A percentile compares a stretch with the other conserved stretches of the same genome.
Conservation (phyloP, 2,888 invertebrate genomes). For the Philereme transversata region DNA sequence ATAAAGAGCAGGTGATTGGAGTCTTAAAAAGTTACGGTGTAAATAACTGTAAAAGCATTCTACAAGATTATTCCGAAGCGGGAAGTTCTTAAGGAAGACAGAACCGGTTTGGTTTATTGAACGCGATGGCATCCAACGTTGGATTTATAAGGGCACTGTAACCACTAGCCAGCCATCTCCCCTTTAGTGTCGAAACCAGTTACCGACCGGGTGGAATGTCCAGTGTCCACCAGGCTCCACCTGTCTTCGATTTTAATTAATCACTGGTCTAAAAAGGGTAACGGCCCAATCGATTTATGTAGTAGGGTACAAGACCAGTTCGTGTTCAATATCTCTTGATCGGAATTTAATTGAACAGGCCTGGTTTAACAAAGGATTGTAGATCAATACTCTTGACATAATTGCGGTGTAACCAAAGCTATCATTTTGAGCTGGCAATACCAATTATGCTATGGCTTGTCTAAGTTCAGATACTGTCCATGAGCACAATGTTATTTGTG, state of each 20-base stretch:
- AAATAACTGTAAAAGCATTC: conserved; percentile 73
- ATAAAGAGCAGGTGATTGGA: conserved; percentile 29
- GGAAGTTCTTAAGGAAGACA: conserved; percentile 60
- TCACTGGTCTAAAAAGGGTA: conserved; percentile 54
- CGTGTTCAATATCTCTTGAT: conserved; percentile 46
- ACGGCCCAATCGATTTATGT: conserved; percentile 54
- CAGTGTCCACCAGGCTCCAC: conserved; percentile 50
- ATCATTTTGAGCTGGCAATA: conserved; percentile 3
- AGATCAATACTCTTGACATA: conserved; percentile 12
- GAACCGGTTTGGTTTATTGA: conserved; percentile 74
- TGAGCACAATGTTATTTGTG: too few species aligned
- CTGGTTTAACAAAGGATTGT: conserved; percentile 25
- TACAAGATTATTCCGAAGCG: conserved; percentile 72
- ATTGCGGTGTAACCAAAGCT: conserved; percentile 23
- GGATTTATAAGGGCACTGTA: conserved; percentile 67
- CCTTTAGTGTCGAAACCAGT: conserved; percentile 51
- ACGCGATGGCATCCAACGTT: conserved; percentile 67
- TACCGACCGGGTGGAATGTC: conserved; percentile 43
- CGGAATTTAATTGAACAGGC: conserved; percentile 51
- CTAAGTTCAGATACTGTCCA: too few species aligned
- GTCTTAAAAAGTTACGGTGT: conserved; percentile 35
- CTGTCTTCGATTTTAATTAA: conserved; percentile 62
- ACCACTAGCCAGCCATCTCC: conserved; percentile 8
- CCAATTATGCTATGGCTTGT: too few species aligned
- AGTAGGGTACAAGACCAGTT: conserved; percentile 46